A percentile compares a stretch with the other conserved stretches of the same genome.
Conservation (phyloP, 1,140 invertebrate genomes). For the Macrobrachium nipponense region DNA sequence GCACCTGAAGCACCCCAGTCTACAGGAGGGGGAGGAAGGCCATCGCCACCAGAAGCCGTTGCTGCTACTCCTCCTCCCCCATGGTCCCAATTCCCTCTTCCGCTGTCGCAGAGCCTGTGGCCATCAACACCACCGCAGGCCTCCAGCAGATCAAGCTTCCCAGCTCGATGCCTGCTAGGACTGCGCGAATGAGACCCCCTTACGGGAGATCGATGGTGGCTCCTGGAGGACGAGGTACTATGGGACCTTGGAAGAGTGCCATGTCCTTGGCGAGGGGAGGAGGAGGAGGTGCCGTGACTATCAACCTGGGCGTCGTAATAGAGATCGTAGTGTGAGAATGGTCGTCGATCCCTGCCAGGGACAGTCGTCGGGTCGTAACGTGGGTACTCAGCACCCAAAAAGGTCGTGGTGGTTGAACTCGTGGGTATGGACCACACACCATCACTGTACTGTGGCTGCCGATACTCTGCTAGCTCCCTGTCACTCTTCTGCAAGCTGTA, state of each 20-base stretch:
- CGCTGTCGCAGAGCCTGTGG: not conserved
- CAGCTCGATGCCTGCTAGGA: constrained; percentile 26
- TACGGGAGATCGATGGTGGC: constrained; percentile 7
- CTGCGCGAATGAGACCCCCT: constrained; percentile 36
- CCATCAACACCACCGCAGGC: not conserved
- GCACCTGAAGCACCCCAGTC: constrained; percentile 23
- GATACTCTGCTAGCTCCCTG: not conserved
- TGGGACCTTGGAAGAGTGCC: constrained; percentile 40
- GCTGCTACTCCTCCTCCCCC: not conserved
- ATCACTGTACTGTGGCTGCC: constrained; percentile 25
- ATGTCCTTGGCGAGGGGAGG: constrained; percentile 12
- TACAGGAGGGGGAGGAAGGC: not conserved
- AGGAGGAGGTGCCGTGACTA: constrained; percentile 9
- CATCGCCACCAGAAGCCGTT: not conserved
- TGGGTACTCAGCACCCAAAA: constrained; percentile 52
- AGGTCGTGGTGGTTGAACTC: constrained; percentile 34
- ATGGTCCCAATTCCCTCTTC: not conserved
- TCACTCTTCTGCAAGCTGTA: not conserved
- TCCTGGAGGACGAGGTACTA: constrained; percentile 27
- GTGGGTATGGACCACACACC: constrained; percentile 55
- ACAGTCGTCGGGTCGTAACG: constrained; percentile 51
- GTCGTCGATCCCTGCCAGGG: constrained; percentile 45
- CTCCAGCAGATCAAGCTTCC: constrained; percentile 39
- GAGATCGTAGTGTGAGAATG: not conserved
- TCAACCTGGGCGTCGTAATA: not conserved